Conservation (phyloP, 2,888 invertebrate species). For the Sinodicranocentrus sp. region DNA sequence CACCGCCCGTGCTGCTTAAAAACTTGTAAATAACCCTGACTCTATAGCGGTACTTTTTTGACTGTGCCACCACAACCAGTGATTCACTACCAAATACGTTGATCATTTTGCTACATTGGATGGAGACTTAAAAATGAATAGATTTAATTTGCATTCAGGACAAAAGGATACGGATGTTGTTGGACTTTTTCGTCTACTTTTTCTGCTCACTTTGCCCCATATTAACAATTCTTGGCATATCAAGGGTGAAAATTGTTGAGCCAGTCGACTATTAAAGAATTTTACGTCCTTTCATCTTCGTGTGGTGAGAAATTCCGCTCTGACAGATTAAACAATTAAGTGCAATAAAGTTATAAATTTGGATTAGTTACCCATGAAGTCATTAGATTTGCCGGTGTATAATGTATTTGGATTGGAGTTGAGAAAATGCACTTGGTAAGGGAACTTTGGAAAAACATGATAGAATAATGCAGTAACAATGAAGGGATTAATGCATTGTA, state of each 20-base stretch:
- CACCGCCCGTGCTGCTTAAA: constrained; percentile 29
- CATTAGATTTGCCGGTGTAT: too few relatives aligned
- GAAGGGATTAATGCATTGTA: not conserved
- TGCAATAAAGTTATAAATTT: too few relatives aligned
- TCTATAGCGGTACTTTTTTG: constrained; percentile 62
- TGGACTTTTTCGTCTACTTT: too few relatives aligned
- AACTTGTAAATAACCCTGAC: constrained; percentile 65
- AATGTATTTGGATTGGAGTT: not conserved
- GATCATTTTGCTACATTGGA: not conserved
- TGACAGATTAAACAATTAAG: too few relatives aligned
- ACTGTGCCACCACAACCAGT: not conserved
- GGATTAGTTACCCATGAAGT: too few relatives aligned
- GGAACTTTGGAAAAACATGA: not conserved
- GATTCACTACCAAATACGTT: constrained; percentile 28
- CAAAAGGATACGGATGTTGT: constrained; percentile 59
- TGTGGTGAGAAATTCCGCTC: too few relatives aligned
- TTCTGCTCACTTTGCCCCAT: too few relatives aligned
- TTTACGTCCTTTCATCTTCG: too few relatives aligned
- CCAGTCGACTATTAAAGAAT: too few relatives aligned
- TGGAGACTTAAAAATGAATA: not conserved
- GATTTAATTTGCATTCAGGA: constrained; percentile 59
- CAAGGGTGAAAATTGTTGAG: too few relatives aligned
- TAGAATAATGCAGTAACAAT: too few relatives aligned
- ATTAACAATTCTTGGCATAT: too few relatives aligned
- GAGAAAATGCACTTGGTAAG: not conserved